Percentiles rank a stretch among this genome's conserved stretches.
Conservation (phyloP, 2,797 vertebrate genomes). For the Notolepis coatsorum region DNA sequence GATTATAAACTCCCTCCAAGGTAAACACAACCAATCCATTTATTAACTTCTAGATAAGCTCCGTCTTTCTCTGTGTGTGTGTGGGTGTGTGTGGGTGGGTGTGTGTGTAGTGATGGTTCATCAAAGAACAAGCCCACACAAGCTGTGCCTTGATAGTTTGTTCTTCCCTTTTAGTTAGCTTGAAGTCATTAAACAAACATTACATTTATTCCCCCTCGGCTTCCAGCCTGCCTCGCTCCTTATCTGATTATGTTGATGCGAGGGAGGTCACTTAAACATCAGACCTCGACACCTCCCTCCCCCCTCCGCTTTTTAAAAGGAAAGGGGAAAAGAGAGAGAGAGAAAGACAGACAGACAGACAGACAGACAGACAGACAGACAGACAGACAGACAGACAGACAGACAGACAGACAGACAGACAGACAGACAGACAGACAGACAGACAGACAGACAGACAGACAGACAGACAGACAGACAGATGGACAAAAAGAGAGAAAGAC, state of each 20-base stretch:
- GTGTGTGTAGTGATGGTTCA: constrained; percentile 5
- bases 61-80: background rate
- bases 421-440: no score
- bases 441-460: no score
- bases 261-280: no score
- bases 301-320: constrained; percentile 27
- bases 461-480: no score
- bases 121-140: constrained; percentile 32
- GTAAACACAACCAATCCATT: constrained; percentile 50
- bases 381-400: no score
- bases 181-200: constrained; percentile 38
- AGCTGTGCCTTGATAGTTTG: constrained; percentile 11
- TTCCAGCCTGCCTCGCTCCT: constrained; percentile 2
- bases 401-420: no score
- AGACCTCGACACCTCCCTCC: background rate
- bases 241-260: constrained; percentile 14
- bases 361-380: no score
- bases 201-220: constrained; percentile 10
- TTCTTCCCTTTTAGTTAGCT: constrained; percentile 26
- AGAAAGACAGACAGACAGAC: no score
- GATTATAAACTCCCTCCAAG: constrained; percentile 39
- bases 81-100: background rate
- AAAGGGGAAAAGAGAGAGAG: background rate
- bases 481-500: no score
- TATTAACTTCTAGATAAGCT: constrained; percentile 32